Evolutionary conservation across 1,140 invertebrate genomes (phyloP), one percentile per base, ranked within the genome.

Genomic region (Antheraea pernyi): DNA sequence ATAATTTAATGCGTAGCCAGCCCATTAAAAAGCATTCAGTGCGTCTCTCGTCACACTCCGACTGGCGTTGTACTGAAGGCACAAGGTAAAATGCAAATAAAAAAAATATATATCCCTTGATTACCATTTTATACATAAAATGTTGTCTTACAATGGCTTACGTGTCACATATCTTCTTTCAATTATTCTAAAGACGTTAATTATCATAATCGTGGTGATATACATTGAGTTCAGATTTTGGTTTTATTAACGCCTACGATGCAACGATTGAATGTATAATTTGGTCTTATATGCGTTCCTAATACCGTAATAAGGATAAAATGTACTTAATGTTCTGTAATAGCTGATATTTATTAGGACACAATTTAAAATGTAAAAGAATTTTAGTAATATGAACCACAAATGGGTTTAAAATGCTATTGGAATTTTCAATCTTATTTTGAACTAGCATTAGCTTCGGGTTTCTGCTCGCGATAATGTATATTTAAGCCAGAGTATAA

Each of bases 1-100:
- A 88, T 88, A 88, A 89, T 89, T 88, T 88, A 91, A 87, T 86
- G 84, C 82, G 82, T 79, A 83, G 82, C 76, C 77, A 82, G 79
- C 75, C 87, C 82, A 89, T 89, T 89, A 89, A 89, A 89, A 91
- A 83, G 76, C 82, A 89, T 89, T 88, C 86, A 88, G 77, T 79
- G 16, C 46, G 16, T 53, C 46, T 48, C 80, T 76, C 79, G 77
- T 71, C 79, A 69, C 77, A 80, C 70, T 46, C 19, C 48, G 76
- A 78, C 83, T 60, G n/a, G 59, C 60, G 19, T 16, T 61, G 30
- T 42, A 42, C 11, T 42, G 8, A 42, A 42, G 7, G 39, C 7
- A 42, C 39, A 42, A 42, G 39, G 7, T 42, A 30, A 16, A 72
- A 70, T 69, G 70, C 71, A 76, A 71, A 76, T 72, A 78, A 22